These are phyloP conservation scores for Netelia fuscicornis DNA, from an alignment of 2,888 invertebrate genomes.

Conservation along the genomic window DNA sequence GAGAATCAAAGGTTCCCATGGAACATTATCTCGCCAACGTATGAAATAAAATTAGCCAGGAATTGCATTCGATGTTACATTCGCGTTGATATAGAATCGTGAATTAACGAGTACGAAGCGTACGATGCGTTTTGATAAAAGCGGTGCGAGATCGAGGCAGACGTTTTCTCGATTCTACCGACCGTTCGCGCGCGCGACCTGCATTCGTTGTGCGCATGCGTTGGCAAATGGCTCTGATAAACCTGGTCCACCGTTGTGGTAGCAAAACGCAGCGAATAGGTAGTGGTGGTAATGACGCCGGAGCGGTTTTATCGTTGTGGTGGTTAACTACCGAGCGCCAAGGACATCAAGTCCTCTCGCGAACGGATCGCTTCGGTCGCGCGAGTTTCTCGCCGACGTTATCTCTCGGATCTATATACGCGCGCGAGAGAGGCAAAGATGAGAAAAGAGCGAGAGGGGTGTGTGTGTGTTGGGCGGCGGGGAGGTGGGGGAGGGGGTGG, in stretches of 20 bases:
- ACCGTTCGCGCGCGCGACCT: constrained; percentile 7
- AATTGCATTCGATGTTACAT: no score
- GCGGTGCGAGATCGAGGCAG: not conserved
- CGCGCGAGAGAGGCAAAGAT: constrained; percentile 43
- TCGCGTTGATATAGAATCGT: no score
- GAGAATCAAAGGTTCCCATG: not conserved
- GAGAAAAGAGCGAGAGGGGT: constrained; percentile 31
- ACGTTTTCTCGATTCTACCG: constrained; percentile 17
- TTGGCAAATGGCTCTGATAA: constrained; percentile 41
- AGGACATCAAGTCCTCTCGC: constrained; percentile 78
- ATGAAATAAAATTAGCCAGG: no score
- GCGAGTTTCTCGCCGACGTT: constrained; percentile 57
- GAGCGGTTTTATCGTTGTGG: constrained; percentile 71
- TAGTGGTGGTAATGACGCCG: constrained; percentile 72
- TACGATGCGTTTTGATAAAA: no score
- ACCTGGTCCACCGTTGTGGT: constrained; percentile 19
- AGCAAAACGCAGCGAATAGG: constrained; percentile 41
- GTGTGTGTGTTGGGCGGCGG: not conserved
- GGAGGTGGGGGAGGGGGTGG: not conserved
- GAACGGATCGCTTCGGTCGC: constrained; percentile 62
- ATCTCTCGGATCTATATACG: constrained; percentile 71
- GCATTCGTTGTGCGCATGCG: not conserved
- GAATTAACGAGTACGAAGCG: no score
- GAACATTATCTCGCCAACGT: no score
- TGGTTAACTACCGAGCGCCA: constrained; percentile 79